Base-by-base conservation (phyloP, 2,797 vertebrate genomes). In the Parambassis ranga region DNA sequence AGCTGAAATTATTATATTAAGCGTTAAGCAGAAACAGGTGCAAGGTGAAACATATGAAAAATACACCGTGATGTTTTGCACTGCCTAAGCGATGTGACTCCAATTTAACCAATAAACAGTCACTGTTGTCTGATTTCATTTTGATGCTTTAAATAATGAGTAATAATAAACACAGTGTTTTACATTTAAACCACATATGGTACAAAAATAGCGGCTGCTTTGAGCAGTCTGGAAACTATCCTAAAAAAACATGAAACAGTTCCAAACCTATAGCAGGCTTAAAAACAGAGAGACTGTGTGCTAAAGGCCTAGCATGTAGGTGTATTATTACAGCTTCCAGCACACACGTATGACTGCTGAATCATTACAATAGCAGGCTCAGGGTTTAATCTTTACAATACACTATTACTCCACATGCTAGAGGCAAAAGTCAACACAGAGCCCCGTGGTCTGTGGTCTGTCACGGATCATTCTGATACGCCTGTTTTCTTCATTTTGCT, bases 181-280 rank as follows among this genome's bases (percentile, higher is more conserved):
- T 31, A 28, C 23, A 46, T 28, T 10, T 28, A 28, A 27, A 28
- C 3, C 15, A 59, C 42, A 59, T 37, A 59, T 47, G 55, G 24
- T 24, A 13, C 19, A 49, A 49, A 60, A 39, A 32, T 32, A 47
- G 23, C 33, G 13, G 39, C 39, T 26, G 53, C 15, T 44, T 35
- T n/a, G 26, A 31, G 43, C 15, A 19, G 23, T 13, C 53, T 57
- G 23, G 10, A 48, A 59, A 59, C 43, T 48, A 32, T 28, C 20
- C 56, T 48, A 46, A 46, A 44, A 57, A 44, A 36, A 36, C 55
- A 37, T 22, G 42, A 36, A 11, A 36, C 32, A 22, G 55, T 58
- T 58, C 55, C 55, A 58, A 47, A 57, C 14, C 41, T 27, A 44
- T 43, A 57, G 53, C 38, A 56, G 52, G 52, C 31, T 26, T 35